Percentiles rank a stretch among this genome's conserved stretches.
phyloP scores from a whole-genome alignment of 2,797 vertebrate genomes.

The Masticophis lateralis region DNA sequence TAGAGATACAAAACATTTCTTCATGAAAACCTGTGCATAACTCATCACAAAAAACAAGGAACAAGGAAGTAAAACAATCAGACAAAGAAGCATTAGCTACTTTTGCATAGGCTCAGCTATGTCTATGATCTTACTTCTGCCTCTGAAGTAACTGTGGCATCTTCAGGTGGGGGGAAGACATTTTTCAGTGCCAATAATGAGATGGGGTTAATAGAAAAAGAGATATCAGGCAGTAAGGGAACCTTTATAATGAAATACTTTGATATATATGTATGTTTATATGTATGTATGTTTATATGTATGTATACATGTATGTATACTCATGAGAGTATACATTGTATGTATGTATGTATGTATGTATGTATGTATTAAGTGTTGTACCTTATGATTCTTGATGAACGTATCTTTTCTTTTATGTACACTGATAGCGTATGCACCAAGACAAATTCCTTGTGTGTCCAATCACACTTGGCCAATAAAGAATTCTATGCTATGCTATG shows the following conservation, averaged over 20 bases:
- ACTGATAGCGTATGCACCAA: no score
- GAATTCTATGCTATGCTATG: no score
- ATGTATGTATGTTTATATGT: no score
- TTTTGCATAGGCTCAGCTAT: background rate
- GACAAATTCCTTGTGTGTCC: no score
- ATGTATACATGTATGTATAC: no score
- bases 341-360: no score
- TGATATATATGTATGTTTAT: background rate
- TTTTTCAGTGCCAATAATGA: background rate
- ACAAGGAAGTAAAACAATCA: background rate
- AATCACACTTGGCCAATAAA: no score
- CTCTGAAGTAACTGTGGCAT: background rate
- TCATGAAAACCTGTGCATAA: background rate
- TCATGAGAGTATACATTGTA: no score
- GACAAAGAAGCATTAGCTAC: background rate
- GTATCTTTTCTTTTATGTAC: no score
- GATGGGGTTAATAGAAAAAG: background rate
- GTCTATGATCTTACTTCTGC: background rate
- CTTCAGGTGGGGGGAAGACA: background rate
- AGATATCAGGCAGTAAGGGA: background rate
- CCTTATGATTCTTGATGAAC: no score
- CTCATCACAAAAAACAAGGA: background rate
- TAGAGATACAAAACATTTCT: background rate
- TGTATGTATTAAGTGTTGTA: no score
- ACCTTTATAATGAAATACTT: background rate